Evolutionary conservation across 2,888 invertebrate genomes (phyloP).

Genomic region (Pandemis corylana): DNA sequence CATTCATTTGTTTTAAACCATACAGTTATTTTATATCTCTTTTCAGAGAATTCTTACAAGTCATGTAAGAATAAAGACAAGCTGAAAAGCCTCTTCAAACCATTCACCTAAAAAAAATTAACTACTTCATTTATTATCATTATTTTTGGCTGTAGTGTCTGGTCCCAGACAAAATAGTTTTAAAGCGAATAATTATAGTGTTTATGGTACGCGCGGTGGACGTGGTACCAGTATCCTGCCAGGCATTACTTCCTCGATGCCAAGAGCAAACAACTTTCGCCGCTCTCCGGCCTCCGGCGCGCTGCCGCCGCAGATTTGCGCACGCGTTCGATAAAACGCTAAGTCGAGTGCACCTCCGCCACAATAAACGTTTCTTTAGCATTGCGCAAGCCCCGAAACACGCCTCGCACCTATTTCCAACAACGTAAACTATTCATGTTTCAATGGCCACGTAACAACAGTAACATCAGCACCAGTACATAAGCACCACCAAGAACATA

Average conservation of each 20-base stretch:
- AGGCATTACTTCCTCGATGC: conserved; percentile 71
- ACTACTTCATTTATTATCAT: no score
- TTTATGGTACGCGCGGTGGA: conserved; percentile 39
- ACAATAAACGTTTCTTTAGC: conserved; percentile 51
- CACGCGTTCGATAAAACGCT: conserved; percentile 47
- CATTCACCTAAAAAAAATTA: no score
- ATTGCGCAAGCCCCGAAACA: conserved; percentile 63
- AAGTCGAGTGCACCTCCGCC: conserved; percentile 48
- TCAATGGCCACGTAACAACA: conserved; percentile 53
- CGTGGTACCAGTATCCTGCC: conserved; percentile 60
- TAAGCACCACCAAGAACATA: conserved; percentile 49
- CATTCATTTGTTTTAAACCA: no score
- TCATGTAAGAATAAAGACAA: no score
- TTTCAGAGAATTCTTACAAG: no score
- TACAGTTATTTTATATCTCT: no score
- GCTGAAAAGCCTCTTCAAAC: no score
- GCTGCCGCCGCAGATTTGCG: conserved; percentile 52
- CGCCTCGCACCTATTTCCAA: conserved; percentile 49
- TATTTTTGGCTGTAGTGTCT: neutral
- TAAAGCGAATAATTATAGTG: conserved; percentile 16
- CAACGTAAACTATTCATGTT: conserved; percentile 46
- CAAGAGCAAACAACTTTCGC: conserved; percentile 82
- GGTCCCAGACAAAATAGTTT: neutral
- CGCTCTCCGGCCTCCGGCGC: conserved; percentile 47
- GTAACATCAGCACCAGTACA: conserved; percentile 48